Percentiles rank a stretch among this genome's conserved stretches.
phyloP scores from a whole-genome alignment of 2,888 invertebrate genomes.

The Hypomecis punctinalis region DNA sequence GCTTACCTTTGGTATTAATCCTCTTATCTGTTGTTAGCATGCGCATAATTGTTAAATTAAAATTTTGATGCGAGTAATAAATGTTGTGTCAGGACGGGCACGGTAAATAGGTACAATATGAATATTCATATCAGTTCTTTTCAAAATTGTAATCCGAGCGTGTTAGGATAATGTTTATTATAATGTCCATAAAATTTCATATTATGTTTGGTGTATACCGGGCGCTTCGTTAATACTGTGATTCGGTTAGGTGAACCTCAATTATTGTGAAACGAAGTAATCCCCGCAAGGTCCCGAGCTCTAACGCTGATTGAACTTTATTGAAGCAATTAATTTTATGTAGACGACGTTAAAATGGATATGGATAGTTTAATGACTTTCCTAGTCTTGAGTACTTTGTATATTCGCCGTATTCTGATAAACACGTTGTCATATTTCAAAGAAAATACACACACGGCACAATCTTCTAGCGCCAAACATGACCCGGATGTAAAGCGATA shows the following conservation, averaged over 20 bases:
- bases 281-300: not conserved
- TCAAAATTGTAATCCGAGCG: constrained; percentile 18
- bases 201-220: constrained; percentile 1
- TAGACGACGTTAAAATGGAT: no score
- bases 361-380: no score
- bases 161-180: constrained; percentile 42
- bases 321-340: not conserved
- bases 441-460: no score
- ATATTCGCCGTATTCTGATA: no score
- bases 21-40: constrained; percentile 80
- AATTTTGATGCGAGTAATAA: constrained; percentile 25
- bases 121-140: constrained; percentile 32
- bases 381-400: no score
- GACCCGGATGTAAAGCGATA: no score
- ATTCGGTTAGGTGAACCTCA: constrained; percentile 9
- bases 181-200: constrained; percentile 19
- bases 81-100: constrained; percentile 24
- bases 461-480: no score
- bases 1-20: constrained; percentile 87
- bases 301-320: not conserved
- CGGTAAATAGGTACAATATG: constrained; percentile 16
- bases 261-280: constrained; percentile 15
- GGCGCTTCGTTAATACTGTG: constrained; percentile 6
- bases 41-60: constrained; percentile 52
- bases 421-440: no score